phyloP scores from a whole-genome alignment of 1,140 invertebrate species.

The Neuroterus valhalla region DNA sequence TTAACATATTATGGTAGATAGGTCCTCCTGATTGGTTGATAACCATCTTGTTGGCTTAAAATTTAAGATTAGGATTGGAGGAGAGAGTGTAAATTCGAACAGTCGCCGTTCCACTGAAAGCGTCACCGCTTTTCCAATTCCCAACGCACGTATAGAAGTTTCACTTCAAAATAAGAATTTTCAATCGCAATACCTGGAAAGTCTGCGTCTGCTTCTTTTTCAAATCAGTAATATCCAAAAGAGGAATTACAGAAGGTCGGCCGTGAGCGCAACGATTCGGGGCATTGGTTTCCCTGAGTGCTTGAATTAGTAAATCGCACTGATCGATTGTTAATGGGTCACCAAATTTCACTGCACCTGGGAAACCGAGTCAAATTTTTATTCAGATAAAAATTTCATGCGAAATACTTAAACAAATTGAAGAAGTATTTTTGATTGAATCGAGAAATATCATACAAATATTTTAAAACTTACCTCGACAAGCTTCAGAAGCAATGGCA shows the following conservation, averaged over 20 bases:
- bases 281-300: slow-evolving; percentile 60
- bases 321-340: slow-evolving; percentile 62
- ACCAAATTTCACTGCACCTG: slow-evolving; percentile 72
- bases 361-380: slow-evolving; percentile 36
- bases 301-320: slow-evolving; percentile 61
- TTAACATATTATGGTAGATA: no score
- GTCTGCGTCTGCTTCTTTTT: slow-evolving; percentile 28
- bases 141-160: no score
- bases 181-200: slow-evolving; percentile 35
- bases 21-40: no score
- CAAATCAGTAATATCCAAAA: slow-evolving; percentile 63
- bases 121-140: no score
- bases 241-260: slow-evolving; percentile 68
- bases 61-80: no score
- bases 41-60: no score
- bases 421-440: no score
- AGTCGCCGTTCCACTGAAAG: no score
- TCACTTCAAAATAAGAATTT: no score
- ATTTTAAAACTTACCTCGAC: slow-evolving; percentile 61
- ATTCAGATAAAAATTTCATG: no score
- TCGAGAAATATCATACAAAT: slow-evolving; percentile 19
- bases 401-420: no score
- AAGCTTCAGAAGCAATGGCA: slow-evolving; percentile 70
- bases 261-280: slow-evolving; percentile 72
- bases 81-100: no score